Evolutionary conservation across 2,888 invertebrate genomes (phyloP).

Genomic region (Marasmarcha lunaedactyla): DNA sequence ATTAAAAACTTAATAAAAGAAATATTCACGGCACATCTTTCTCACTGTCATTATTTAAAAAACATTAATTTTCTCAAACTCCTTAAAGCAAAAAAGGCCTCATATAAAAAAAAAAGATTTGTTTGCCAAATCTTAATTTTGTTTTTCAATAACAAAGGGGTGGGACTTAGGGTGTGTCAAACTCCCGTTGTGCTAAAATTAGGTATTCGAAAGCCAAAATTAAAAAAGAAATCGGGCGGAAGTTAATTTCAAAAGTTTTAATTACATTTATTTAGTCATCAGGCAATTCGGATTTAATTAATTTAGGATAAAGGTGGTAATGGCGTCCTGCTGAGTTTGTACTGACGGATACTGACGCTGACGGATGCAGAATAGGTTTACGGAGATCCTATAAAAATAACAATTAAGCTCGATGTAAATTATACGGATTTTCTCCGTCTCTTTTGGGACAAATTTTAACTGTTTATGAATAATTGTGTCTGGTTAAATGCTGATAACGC

Average conservation of each 20-base stretch:
- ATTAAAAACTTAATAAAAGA: no score
- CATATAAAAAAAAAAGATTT: slow-evolving; percentile 11
- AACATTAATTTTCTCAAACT: slow-evolving; percentile 3
- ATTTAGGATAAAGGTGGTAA: slow-evolving; percentile 30
- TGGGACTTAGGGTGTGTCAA: slow-evolving; percentile 55
- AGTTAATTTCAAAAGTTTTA: slow-evolving; percentile 64
- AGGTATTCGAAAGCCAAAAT: slow-evolving; percentile 53
- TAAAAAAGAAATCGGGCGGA: slow-evolving; percentile 66
- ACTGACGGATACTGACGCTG: background rate
- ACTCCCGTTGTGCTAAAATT: slow-evolving; percentile 59
- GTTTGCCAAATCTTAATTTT: slow-evolving; percentile 20
- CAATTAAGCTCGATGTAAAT: no score
- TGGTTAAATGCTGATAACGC: no score
- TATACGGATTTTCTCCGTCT: no score
- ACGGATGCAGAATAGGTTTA: background rate
- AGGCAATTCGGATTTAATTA: slow-evolving; percentile 48
- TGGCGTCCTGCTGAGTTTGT: slow-evolving; percentile 1
- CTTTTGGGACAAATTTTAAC: no score
- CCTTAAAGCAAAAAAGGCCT: background rate
- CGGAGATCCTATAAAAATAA: background rate
- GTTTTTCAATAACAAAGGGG: slow-evolving; percentile 45
- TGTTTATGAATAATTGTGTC: no score
- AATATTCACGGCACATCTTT: background rate
- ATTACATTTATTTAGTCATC: slow-evolving; percentile 67
- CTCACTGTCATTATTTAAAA: slow-evolving; percentile 4